Percentiles rank a stretch among this genome's conserved stretches.
Evolutionary conservation across 1,140 invertebrate genomes (phyloP).

Genomic region (Danaus plexippus): DNA sequence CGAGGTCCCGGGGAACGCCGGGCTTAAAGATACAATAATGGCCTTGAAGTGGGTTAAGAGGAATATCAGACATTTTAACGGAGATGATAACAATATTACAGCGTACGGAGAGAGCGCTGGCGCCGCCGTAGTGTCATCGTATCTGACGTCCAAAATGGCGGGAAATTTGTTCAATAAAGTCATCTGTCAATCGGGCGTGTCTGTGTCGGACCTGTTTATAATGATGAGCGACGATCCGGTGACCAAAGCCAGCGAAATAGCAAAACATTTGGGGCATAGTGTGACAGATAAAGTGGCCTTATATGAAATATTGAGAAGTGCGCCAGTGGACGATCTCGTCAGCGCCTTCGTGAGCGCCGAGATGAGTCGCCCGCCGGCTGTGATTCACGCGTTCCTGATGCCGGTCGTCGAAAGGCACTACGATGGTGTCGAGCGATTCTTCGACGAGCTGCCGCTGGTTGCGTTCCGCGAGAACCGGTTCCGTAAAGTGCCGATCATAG

Average conservation of each 20-base stretch:
- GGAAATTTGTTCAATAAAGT: slow-evolving; percentile 71
- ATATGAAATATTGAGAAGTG: slow-evolving; percentile 57
- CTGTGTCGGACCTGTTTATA: slow-evolving; percentile 72
- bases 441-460: slow-evolving; percentile 49
- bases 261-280: slow-evolving; percentile 54
- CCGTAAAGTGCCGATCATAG: slow-evolving; percentile 73
- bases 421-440: slow-evolving; percentile 44
- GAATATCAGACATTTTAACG: slow-evolving; percentile 77
- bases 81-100: slow-evolving; percentile 78
- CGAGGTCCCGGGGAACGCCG: slow-evolving; percentile 77
- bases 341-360: slow-evolving; percentile 38
- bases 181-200: slow-evolving; percentile 75
- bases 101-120: slow-evolving; percentile 84
- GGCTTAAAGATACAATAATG: slow-evolving; percentile 76
- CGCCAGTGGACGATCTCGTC: slow-evolving; percentile 58
- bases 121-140: slow-evolving; percentile 76
- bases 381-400: slow-evolving; percentile 37
- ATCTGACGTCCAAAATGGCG: slow-evolving; percentile 77
- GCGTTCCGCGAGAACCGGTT: slow-evolving; percentile 60
- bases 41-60: slow-evolving; percentile 63
- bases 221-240: slow-evolving; percentile 41
- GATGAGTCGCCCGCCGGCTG: slow-evolving; percentile 33
- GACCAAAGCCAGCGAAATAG: slow-evolving; percentile 44
- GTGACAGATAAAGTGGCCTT: slow-evolving; percentile 44
- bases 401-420: slow-evolving; percentile 65